Evolutionary conservation across 2,797 vertebrate genomes (phyloP).

Genomic region (Thalassophryne amazonica): DNA sequence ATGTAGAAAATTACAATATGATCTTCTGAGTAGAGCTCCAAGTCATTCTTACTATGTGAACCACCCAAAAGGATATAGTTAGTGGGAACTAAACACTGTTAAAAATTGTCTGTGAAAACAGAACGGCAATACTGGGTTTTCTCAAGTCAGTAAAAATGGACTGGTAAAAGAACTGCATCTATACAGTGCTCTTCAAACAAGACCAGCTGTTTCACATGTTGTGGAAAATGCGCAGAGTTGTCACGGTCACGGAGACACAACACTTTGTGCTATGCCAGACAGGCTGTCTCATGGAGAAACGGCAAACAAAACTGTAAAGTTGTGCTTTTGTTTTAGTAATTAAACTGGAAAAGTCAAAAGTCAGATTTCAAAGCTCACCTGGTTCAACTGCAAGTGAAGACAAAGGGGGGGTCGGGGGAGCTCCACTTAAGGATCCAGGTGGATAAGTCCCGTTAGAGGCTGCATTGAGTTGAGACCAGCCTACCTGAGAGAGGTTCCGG

Average conservation of each 20-base stretch:
- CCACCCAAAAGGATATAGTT: neutral
- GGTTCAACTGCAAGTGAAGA: slow-evolving; percentile 48
- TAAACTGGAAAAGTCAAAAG: neutral
- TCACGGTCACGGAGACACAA: slow-evolving; percentile 28
- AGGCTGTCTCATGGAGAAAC: slow-evolving; percentile 15
- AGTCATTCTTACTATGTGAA: neutral
- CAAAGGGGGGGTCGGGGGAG: slow-evolving; percentile 18
- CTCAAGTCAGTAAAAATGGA: slow-evolving; percentile 31
- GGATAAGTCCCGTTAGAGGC: slow-evolving; percentile 29
- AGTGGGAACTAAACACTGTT: neutral
- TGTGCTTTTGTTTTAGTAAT: neutral
- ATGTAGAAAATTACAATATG: slow-evolving; percentile 2
- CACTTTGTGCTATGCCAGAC: too few relatives aligned
- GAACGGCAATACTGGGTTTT: slow-evolving; percentile 3
- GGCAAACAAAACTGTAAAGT: neutral
- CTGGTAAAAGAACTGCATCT: too few relatives aligned
- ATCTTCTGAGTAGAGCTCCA: neutral
- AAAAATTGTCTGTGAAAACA: slow-evolving; percentile 4
- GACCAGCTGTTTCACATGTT: slow-evolving; percentile 56
- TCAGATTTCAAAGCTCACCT: slow-evolving; percentile 52
- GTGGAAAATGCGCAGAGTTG: slow-evolving; percentile 30
- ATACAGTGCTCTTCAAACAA: too few relatives aligned
- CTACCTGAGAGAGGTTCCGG: slow-evolving; percentile 63
- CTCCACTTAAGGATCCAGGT: slow-evolving; percentile 11
- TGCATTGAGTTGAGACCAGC: slow-evolving; percentile 80